Evolutionary conservation across 2,888 invertebrate species (phyloP).

Genomic region (Perizoma affinitatum): DNA sequence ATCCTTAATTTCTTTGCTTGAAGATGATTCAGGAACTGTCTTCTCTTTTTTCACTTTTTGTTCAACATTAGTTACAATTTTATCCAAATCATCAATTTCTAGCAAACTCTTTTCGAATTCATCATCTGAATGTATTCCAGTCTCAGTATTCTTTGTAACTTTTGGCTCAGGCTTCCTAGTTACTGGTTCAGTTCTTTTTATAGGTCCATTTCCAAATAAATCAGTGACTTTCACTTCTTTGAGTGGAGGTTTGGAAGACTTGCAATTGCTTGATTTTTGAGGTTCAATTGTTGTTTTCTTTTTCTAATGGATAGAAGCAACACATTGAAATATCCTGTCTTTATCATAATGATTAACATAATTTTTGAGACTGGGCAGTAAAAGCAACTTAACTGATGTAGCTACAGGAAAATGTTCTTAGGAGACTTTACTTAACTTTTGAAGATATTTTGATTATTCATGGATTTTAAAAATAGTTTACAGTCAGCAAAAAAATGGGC

Average conservation of each 20-base stretch:
- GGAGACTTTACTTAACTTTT: no score
- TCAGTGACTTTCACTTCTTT: conserved; percentile 78
- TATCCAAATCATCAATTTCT: conserved; percentile 84
- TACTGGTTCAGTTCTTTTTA: conserved; percentile 82
- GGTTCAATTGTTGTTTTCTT: conserved; percentile 62
- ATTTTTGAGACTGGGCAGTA: no score
- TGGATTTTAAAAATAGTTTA: no score
- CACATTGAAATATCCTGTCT: neutral
- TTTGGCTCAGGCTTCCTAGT: conserved; percentile 55
- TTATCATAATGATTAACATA: no score
- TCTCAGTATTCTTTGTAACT: conserved; percentile 71
- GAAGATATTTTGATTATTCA: no score
- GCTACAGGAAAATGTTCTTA: no score
- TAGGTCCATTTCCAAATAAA: conserved; percentile 86
- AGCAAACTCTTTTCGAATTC: conserved; percentile 88
- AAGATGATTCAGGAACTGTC: conserved; percentile 17
- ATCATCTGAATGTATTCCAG: conserved; percentile 86
- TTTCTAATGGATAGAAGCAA: conserved; percentile 40
- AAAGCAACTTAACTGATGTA: no score
- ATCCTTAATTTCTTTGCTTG: conserved; percentile 5
- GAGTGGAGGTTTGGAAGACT: conserved; percentile 48
- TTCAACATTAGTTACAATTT: conserved; percentile 37
- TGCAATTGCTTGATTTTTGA: conserved; percentile 49
- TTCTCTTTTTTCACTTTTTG: conserved; percentile 11
- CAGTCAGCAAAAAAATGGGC: no score